Evolutionary conservation across 2,797 vertebrate genomes (phyloP).

Genomic region (Coreius guichenoti): DNA sequence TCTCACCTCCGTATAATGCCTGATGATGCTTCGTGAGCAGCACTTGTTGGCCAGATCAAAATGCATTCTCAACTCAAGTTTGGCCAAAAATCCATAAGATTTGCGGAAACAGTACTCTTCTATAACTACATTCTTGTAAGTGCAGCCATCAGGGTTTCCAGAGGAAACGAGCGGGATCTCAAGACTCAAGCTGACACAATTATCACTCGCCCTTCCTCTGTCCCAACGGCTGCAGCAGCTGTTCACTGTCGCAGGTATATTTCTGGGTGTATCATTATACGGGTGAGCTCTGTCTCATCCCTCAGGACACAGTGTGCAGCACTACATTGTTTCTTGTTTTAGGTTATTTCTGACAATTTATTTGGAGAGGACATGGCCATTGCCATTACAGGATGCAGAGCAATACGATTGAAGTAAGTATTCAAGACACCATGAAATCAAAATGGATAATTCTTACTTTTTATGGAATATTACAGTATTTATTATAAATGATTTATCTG

Average conservation of each 20-base stretch:
- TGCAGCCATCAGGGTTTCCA: neutral
- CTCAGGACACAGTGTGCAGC: neutral
- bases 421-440: neutral
- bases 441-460: neutral
- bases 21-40: neutral
- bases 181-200: constrained; percentile 21
- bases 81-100: neutral
- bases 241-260: neutral
- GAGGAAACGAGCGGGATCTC: neutral
- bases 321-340: neutral
- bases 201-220: constrained; percentile 2
- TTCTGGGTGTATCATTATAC: constrained; percentile 11
- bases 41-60: neutral
- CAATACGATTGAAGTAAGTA: neutral
- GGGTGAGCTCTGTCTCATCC: neutral
- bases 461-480: neutral
- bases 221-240: neutral
- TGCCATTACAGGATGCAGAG: neutral
- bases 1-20: neutral
- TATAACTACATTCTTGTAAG: neutral
- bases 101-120: neutral
- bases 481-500: neutral
- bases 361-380: neutral
- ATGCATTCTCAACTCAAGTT: neutral
- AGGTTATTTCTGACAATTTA: neutral